Evolutionary conservation across 2,113 vertebrate genomes (phyloP).

Genomic region (Dinomys branickii): DNA sequence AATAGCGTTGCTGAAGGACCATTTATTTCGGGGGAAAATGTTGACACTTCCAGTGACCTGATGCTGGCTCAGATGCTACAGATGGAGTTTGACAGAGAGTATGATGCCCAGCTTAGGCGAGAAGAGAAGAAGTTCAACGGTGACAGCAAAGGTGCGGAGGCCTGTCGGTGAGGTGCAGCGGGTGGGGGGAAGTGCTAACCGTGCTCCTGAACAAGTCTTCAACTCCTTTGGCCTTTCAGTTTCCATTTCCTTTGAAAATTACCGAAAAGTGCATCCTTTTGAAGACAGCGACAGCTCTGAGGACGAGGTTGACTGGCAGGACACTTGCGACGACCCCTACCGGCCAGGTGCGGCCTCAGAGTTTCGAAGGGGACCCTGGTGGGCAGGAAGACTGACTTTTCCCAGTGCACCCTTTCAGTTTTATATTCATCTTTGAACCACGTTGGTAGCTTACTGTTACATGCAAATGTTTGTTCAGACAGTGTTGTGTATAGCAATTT

Average conservation of each 20-base stretch:
- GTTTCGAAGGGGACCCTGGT: neutral
- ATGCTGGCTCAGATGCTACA: slow-evolving; percentile 98
- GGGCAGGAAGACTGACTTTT: neutral
- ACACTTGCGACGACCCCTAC: slow-evolving; percentile 96
- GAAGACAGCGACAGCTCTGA: slow-evolving; percentile 97
- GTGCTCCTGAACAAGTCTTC: slow-evolving; percentile 29
- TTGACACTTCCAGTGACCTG: slow-evolving; percentile 94
- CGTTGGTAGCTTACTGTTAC: slow-evolving; percentile 5
- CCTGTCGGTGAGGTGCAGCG: neutral
- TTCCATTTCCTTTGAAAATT: slow-evolving; percentile 99
- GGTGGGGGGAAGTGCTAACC: slow-evolving; percentile 13
- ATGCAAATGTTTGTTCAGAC: slow-evolving; percentile 30
- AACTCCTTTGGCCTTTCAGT: slow-evolving; percentile 87
- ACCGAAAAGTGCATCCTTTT: slow-evolving; percentile 95
- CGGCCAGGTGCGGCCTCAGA: slow-evolving; percentile 88
- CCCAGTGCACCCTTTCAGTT: neutral
- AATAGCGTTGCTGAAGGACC: slow-evolving; percentile 87
- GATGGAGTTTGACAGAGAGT: slow-evolving; percentile 98
- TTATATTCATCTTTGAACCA: neutral
- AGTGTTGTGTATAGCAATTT: slow-evolving; percentile 26
- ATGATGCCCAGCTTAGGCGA: slow-evolving; percentile 94
- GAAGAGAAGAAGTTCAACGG: slow-evolving; percentile 98
- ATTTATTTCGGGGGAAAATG: slow-evolving; percentile 85
- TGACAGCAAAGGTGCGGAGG: slow-evolving; percentile 94
- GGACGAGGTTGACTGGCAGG: slow-evolving; percentile 99